Percentiles rank a stretch among this genome's conserved stretches.
Evolutionary conservation across 2,797 vertebrate species (phyloP).

Genomic region (Acestrorhynchus altus): DNA sequence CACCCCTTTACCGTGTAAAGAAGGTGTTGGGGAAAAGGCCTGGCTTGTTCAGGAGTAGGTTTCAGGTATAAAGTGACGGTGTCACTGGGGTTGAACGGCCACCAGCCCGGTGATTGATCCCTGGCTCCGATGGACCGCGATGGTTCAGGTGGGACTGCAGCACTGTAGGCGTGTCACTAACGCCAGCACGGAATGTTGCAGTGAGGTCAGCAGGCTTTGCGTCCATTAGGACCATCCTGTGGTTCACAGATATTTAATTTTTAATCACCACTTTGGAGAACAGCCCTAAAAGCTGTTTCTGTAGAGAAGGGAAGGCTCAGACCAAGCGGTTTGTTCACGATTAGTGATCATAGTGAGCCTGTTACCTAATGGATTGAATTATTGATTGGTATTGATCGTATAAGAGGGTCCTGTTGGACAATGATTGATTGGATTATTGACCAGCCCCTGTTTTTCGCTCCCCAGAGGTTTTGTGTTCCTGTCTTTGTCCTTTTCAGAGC

Average conservation of each 20-base stretch:
- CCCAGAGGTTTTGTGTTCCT: background rate
- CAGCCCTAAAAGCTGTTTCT: background rate
- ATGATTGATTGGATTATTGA: conserved; percentile 7
- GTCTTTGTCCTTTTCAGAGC: background rate
- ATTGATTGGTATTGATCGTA: conserved; percentile 20
- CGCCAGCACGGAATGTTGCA: background rate
- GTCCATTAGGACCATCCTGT: background rate
- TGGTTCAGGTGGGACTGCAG: background rate
- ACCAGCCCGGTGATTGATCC: background rate
- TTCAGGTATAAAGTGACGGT: background rate
- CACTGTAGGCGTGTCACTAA: background rate
- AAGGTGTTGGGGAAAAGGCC: too few species aligned
- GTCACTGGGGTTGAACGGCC: background rate
- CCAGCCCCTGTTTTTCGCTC: background rate
- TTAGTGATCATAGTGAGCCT: background rate
- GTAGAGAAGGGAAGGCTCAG: background rate
- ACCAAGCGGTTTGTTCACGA: background rate
- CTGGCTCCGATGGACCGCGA: background rate
- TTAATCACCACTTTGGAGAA: conserved; percentile 11
- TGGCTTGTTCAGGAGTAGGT: background rate
- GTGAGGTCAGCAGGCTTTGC: conserved; percentile 7
- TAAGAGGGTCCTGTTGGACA: background rate
- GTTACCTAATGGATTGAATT: conserved; percentile 2
- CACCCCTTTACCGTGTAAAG: too few species aligned
- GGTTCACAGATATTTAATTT: background rate